A percentile compares a stretch with the other conserved stretches of the same genome.
Evolutionary conservation across 2,797 vertebrate species (phyloP).

Genomic region (Lagocephalus sceleratus): DNA sequence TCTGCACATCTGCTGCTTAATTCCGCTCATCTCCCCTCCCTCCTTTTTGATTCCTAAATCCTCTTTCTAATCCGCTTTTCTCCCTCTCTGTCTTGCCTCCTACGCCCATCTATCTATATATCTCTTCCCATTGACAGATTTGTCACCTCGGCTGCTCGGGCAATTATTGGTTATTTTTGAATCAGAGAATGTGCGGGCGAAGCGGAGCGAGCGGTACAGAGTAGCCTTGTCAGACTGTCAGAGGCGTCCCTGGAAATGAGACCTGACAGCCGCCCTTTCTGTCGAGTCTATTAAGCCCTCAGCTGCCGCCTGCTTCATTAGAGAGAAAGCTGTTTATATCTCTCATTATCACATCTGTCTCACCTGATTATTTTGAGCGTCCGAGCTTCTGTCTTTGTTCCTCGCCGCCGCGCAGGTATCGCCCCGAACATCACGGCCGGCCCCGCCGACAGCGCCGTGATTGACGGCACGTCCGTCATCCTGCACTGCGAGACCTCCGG

Average conservation of each 20-base stretch:
- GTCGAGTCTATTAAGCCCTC: slow-evolving; percentile 65
- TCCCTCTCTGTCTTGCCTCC: slow-evolving; percentile 35
- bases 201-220: slow-evolving; percentile 29
- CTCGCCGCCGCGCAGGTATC: slow-evolving; percentile 79
- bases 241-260: slow-evolving; percentile 48
- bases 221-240: slow-evolving; percentile 50
- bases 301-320: slow-evolving; percentile 58
- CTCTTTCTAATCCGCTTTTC: slow-evolving; percentile 50
- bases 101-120: slow-evolving; percentile 52
- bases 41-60: slow-evolving; percentile 33
- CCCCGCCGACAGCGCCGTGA: slow-evolving; percentile 93
- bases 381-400: slow-evolving; percentile 19
- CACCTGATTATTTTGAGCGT: slow-evolving; percentile 38
- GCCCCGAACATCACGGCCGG: slow-evolving; percentile 96
- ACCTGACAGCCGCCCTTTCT: slow-evolving; percentile 62
- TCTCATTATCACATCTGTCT: slow-evolving; percentile 64
- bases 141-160: slow-evolving; percentile 60
- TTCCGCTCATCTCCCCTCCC: slow-evolving; percentile 31
- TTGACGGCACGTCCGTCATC: slow-evolving; percentile 91
- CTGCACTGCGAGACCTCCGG: slow-evolving; percentile 94
- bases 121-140: slow-evolving; percentile 57
- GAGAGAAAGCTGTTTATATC: slow-evolving; percentile 56
- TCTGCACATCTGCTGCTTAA: slow-evolving; percentile 31
- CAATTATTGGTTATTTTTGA: slow-evolving; percentile 72
- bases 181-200: slow-evolving; percentile 40